Evolutionary conservation across 2,888 invertebrate species (phyloP).

Genomic region (Toxonevra muliebris): DNA sequence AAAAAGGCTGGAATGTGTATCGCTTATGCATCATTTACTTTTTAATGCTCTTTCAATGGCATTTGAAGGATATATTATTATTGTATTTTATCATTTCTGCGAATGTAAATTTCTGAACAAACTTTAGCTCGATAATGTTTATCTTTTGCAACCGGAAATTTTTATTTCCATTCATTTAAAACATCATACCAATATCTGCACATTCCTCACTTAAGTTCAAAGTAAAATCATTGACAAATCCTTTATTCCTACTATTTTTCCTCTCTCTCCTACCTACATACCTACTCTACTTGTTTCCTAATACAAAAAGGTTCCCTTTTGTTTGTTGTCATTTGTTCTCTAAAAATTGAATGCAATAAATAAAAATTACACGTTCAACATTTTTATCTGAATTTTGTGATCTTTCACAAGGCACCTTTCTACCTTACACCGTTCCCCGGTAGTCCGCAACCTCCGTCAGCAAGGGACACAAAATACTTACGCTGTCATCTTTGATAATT

Average conservation of each 20-base stretch:
- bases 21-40: too few species aligned
- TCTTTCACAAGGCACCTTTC: neutral
- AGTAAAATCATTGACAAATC: neutral
- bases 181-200: constrained; percentile 4
- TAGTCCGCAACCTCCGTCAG: neutral
- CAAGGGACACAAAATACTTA: constrained; percentile 8
- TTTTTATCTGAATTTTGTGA: constrained; percentile 15
- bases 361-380: constrained; percentile 33
- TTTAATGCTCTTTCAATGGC: too few species aligned
- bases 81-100: too few species aligned
- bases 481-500: constrained; percentile 22
- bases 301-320: constrained; percentile 7
- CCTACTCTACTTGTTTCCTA: neutral
- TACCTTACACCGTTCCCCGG: neutral
- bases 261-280: neutral
- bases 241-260: neutral
- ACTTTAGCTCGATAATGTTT: neutral
- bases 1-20: too few species aligned
- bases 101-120: too few species aligned
- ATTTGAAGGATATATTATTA: too few species aligned
- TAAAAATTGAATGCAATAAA: constrained; percentile 38
- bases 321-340: constrained; percentile 32
- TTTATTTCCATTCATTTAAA: constrained; percentile 6
- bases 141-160: constrained; percentile 10
- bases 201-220: neutral